Base-by-base conservation (phyloP, 2,888 invertebrate species). In the Luperina testacea region DNA sequence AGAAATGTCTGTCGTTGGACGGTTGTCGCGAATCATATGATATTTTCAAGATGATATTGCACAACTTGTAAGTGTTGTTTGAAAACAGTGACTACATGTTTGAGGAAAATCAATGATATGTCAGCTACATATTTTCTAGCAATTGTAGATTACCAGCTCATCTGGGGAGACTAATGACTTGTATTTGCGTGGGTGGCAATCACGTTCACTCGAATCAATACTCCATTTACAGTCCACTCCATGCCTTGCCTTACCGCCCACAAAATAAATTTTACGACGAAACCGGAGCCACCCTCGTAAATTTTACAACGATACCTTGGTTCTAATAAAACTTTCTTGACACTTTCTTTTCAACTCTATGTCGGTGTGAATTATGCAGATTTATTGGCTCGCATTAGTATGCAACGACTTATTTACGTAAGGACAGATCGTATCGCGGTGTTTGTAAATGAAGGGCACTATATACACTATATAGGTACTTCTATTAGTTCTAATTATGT, bases 311-410 rank as follows among this genome's bases (percentile, higher is more conserved):
- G 77, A 81, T 81, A 76, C 83, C 80, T 78, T 78, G 72, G 68
- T 75, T 80, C 76, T 71, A 80, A 87, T 90, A 88, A 89, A 89
- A 82, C 77, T 85, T 80, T 64, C 81, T 83, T 80, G 87, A 85
- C 88, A 87, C 79, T 83, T 87, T 85, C 75, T 80, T 86, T 88
- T 79, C 80, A 79, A 85, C 78, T 86, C 80, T 72, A 81, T 67
- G 73, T 64, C 53, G 64, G 72, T 67, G 70, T 76, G 81, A 83
- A 81, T 88, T 85, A 76, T 77, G 80, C 75, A 81, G 84, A 87
- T 88, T 88, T 87, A 85, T 78, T 71, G 76, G 65, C 7, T 48
- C 65, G 71, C 76, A 81, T 87, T 81, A 84, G 13, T 87, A 86
- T 87, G 78, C 85, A 82, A 76, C 67, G 78, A 77, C 75, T 72